phyloP scores from a whole-genome alignment of 2,888 invertebrate genomes.

The Synanthedon vespiformis region DNA sequence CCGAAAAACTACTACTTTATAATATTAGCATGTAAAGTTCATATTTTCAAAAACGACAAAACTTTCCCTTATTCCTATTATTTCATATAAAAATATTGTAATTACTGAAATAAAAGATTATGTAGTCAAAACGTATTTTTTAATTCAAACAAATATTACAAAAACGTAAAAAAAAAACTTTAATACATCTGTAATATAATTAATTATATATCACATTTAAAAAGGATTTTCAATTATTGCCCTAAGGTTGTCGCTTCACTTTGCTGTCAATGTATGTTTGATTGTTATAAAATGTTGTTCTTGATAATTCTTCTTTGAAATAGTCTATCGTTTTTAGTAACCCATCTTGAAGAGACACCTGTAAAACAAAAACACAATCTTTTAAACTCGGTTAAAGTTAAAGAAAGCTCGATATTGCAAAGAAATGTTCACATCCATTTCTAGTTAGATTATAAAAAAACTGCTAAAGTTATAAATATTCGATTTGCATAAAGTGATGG shows the following conservation, averaged over 20 bases:
- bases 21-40: too few relatives aligned
- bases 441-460: too few relatives aligned
- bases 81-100: too few relatives aligned
- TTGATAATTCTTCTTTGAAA: constrained; percentile 88
- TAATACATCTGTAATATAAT: constrained; percentile 8
- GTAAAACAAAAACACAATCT: constrained; percentile 14
- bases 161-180: background rate
- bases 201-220: constrained; percentile 43
- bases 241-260: constrained; percentile 18
- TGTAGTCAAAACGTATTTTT: background rate
- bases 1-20: too few relatives aligned
- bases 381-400: too few relatives aligned
- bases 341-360: constrained; percentile 86
- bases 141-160: background rate
- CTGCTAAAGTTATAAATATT: too few relatives aligned
- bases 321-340: constrained; percentile 93
- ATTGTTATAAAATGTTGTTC: constrained; percentile 57
- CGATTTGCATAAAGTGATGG: too few relatives aligned
- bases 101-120: background rate
- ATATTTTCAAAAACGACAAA: too few relatives aligned
- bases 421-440: too few relatives aligned
- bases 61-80: too few relatives aligned
- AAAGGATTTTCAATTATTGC: background rate
- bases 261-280: constrained; percentile 60
- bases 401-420: too few relatives aligned